Base-by-base conservation (phyloP, 2,113 vertebrate genomes). In the Engraulis encrasicolus region DNA sequence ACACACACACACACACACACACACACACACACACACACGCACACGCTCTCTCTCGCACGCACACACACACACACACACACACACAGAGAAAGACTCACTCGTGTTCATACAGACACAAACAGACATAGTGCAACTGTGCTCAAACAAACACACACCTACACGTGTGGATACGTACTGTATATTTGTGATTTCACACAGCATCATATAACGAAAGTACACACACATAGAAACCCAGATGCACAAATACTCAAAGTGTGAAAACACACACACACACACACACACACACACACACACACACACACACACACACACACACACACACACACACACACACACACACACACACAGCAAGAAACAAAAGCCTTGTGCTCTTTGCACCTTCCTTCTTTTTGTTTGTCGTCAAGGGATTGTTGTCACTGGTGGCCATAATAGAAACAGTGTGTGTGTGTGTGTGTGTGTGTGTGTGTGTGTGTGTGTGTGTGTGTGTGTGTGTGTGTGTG, bases 331-430 rank as follows among this genome's bases (percentile, higher is more conserved):
- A 18, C 20, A 23, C 20, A 58, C 9, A 6, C 54, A 58, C 52
- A 58, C 5, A 19, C 19, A 20, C 52, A 23, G 20, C 54, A 58
- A 66, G n/a, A 31, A 14, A 66, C 58, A 66, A 66, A 66, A 23
- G 58, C 20, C 14, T 27, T 66, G 31, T 66, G 31, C 58, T 66
- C 20, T 1, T 49, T 45, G 27, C 66, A 54, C 20, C 71, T 74
- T 77, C 6, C 83, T 58, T 80, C 79, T 91, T 84, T 85, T 85
- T 80, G 89, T 85, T 81, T 87, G 61, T 82, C 61, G 54, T 82
- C 82, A 81, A 80, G 83, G 14, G 79, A 86, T 81, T 78, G n/a
- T n/a, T 37, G 19, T 45, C 9, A 66, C 31, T 31, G 23, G 58
- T 66, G 54, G 52, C 19, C 52, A 58, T 58, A 7, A 58, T 58